Percentiles rank a stretch among this genome's conserved stretches.
Conservation (phyloP, 2,797 vertebrate species). For the Fringilla coelebs region DNA sequence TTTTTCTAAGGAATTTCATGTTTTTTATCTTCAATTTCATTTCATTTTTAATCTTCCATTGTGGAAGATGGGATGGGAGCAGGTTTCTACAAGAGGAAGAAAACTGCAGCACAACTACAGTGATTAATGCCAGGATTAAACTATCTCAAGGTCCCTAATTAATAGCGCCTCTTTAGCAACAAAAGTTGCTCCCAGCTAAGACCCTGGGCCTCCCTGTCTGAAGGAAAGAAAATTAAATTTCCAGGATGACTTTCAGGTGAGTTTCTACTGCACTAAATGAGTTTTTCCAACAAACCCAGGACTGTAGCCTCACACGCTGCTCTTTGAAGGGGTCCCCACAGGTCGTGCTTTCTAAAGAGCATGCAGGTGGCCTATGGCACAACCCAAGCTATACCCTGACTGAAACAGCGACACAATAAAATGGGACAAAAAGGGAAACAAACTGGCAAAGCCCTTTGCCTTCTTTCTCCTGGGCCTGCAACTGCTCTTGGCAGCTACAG, state of each 20-base stretch:
- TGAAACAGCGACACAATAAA: not conserved
- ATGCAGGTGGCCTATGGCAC: not conserved
- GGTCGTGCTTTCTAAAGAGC: not conserved
- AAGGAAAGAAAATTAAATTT: not conserved
- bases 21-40: not conserved
- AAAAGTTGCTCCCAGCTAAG: not conserved
- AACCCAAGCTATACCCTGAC: not conserved
- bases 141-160: not conserved
- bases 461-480: not conserved
- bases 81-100: not conserved
- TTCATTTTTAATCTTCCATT: not conserved
- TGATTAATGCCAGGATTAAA: slow-evolving; percentile 25
- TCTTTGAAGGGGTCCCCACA: not conserved
- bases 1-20: not conserved
- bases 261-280: not conserved
- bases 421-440: not conserved
- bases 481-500: not conserved
- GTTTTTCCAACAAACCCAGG: not conserved
- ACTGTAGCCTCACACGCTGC: not conserved
- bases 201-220: not conserved
- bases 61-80: not conserved
- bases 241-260: not conserved
- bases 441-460: not conserved
- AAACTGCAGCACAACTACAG: not conserved
- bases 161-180: not conserved